phyloP scores from a whole-genome alignment of 1,140 invertebrate species.

The Ladona fulva region DNA sequence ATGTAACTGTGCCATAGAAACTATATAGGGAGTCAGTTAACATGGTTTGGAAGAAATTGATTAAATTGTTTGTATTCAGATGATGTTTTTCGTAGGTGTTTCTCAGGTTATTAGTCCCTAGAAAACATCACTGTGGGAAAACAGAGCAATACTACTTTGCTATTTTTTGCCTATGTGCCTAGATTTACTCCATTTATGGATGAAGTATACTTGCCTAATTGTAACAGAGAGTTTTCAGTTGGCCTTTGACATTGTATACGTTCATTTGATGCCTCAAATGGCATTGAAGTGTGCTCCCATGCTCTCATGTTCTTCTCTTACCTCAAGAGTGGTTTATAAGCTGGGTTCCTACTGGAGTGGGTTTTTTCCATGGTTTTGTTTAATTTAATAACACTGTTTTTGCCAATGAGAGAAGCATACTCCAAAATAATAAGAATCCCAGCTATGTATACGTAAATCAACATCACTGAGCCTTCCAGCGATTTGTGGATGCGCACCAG shows the following conservation, averaged over 20 bases:
- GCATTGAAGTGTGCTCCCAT: not conserved
- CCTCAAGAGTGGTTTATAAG: not conserved
- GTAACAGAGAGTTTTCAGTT: not conserved
- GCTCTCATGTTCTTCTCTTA: not conserved
- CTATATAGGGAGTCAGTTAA: not conserved
- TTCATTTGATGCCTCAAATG: not conserved
- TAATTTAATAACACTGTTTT: no score
- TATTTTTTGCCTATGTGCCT: slow-evolving; percentile 5
- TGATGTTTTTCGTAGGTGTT: not conserved
- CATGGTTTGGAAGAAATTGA: not conserved
- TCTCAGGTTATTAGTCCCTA: not conserved
- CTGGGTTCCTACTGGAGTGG: not conserved
- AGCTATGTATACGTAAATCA: not conserved
- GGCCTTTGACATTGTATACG: not conserved
- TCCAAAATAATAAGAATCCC: not conserved
- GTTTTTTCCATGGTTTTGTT: not conserved
- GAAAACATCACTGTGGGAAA: not conserved
- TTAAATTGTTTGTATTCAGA: not conserved
- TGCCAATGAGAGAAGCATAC: no score
- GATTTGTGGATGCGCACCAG: not conserved
- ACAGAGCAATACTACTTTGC: not conserved
- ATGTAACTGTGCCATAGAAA: not conserved
- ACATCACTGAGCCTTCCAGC: not conserved
- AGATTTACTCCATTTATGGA: not conserved
- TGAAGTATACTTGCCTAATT: slow-evolving; percentile 6